Percentiles rank a stretch among this genome's conserved stretches.
These are phyloP conservation scores for Notospermus geniculatus DNA, from an alignment of 1,140 invertebrate genomes.

Conservation along the genomic window DNA sequence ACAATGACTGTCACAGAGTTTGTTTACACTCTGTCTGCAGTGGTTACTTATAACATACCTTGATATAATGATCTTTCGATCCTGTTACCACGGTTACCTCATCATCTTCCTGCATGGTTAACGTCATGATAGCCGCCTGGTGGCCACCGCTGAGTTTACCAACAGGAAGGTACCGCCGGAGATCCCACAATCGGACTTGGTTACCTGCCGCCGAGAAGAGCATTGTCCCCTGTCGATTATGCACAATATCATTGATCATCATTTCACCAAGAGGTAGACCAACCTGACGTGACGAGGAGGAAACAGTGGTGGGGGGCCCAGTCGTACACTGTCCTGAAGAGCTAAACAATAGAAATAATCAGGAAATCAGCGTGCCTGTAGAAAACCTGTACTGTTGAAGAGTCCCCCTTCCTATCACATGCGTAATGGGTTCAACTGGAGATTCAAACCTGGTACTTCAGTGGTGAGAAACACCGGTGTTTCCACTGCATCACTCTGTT, in stretches of 20 bases:
- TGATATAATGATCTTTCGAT: constrained; percentile 85
- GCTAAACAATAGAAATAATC: no score
- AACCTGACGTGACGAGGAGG: constrained; percentile 44
- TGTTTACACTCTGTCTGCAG: no score
- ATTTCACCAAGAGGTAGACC: constrained; percentile 62
- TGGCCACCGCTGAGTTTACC: constrained; percentile 81
- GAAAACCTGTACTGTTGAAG: no score
- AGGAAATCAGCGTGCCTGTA: no score
- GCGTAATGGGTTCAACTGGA: no score
- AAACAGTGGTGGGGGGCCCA: constrained; percentile 57
- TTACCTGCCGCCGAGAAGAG: constrained; percentile 76
- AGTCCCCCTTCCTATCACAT: no score
- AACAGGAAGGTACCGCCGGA: constrained; percentile 70
- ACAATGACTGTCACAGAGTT: no score
- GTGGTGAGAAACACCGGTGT: no score
- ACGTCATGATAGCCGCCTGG: constrained; percentile 81
- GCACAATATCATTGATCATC: constrained; percentile 69
- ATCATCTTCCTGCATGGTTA: constrained; percentile 65
- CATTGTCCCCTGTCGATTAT: constrained; percentile 62
- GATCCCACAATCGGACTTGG: constrained; percentile 80
- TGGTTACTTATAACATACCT: constrained; percentile 51
- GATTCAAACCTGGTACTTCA: no score
- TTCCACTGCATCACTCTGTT: no score
- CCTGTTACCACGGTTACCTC: constrained; percentile 68
- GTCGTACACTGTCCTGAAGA: constrained; percentile 66